Evolutionary conservation across 2,888 invertebrate genomes (phyloP), one percentile per base, ranked within the genome.

Genomic region (Thereva unica): DNA sequence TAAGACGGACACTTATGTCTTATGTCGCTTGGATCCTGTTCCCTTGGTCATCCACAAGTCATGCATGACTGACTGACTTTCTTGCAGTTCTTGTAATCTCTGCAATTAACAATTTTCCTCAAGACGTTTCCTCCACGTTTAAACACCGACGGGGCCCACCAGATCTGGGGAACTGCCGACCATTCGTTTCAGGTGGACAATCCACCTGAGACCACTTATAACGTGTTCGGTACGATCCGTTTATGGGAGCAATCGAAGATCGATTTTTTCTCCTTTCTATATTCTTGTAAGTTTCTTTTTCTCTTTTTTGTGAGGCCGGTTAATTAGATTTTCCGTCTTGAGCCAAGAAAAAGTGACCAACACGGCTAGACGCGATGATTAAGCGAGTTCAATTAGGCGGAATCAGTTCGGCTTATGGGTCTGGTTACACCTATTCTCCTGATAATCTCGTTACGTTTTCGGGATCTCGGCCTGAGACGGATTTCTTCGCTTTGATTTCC

Each of bases 41-140:
- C 61, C 42, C 34, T 23, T 49, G 37, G 49, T 38, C 61, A 61
- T 61, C 50, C 49, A 40, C 61, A 50, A 61, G 61, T 61, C 61
- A 61, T 41, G 61, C 61, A 61, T 61, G 61, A 55, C 45, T 55
- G 45, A 64, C 64, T 64, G 45, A 45, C 47, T 55, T 64, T 45
- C 44, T 55, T 64, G 40, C 52, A 49, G 23, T 23, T 45, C 54
- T 64, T 64, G 53, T 64, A 64, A 64, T 45, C 45, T 42, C 44
- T n/a, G 64, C 64, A 64, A 64, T 64, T 64, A 64, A 64, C 64
- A 64, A 64, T 64, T 64, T 53, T 64, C 61, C 61, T 41, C 50
- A 61, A 56, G 61, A 61, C 49, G 50, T 61, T 50, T 44, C 38
- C 50, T 50, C 41, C 41, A 10, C 10, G 23, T 37, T 38, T n/a